phyloP scores from a whole-genome alignment of 2,797 vertebrate species.

The Poecilia picta region DNA sequence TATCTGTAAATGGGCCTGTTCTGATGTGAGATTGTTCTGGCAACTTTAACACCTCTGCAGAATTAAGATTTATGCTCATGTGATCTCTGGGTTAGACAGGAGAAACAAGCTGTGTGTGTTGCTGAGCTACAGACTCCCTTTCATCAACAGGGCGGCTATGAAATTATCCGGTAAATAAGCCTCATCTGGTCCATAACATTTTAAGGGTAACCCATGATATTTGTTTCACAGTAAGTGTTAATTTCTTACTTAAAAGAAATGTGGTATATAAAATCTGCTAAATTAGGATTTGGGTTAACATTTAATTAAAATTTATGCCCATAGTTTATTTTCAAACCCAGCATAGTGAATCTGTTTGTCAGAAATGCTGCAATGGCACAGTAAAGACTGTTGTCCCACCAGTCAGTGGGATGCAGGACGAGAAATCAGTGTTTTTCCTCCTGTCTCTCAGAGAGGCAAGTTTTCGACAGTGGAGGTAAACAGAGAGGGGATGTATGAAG shows the following conservation, averaged over 20 bases:
- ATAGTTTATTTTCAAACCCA: not conserved
- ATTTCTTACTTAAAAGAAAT: not conserved
- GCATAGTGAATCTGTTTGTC: not conserved
- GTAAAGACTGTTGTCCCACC: not conserved
- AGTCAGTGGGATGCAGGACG: conserved; percentile 5
- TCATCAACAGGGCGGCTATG: not conserved
- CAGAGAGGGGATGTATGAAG: conserved; percentile 84
- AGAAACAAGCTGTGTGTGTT: not conserved
- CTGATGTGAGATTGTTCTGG: not conserved
- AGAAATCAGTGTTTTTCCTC: conserved; percentile 11
- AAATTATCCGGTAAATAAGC: not conserved
- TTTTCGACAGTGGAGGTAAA: conserved; percentile 79
- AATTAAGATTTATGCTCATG: not conserved
- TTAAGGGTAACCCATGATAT: not conserved
- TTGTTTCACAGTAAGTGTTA: not conserved
- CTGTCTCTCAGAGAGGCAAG: conserved; percentile 44
- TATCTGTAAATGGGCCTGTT: not conserved
- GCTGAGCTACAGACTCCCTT: not conserved
- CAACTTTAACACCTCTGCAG: not conserved
- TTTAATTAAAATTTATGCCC: not conserved
- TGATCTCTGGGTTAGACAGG: not conserved
- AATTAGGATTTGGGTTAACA: not conserved
- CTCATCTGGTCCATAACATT: not conserved
- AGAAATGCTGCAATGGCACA: too few species aligned
- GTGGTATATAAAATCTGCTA: not conserved